Evolutionary conservation across 2,888 invertebrate genomes (phyloP).

Genomic region (Alloplasta piceator): DNA sequence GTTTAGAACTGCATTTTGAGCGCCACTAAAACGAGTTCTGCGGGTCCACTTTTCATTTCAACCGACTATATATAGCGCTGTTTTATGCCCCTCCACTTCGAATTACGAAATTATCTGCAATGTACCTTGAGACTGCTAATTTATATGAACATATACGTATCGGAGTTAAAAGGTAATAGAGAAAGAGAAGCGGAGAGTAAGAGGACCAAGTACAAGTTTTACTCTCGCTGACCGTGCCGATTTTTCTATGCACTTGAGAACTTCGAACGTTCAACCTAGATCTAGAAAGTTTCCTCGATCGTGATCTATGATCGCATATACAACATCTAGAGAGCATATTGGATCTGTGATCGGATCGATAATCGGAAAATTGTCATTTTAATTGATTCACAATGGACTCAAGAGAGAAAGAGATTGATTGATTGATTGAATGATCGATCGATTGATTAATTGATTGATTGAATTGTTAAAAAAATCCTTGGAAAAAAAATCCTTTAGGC

Average conservation of each 20-base stretch:
- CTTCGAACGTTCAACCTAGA: slow-evolving; percentile 57
- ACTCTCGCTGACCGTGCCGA: background rate
- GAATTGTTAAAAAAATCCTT: too few relatives aligned
- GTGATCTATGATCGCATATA: background rate
- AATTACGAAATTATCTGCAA: slow-evolving; percentile 56
- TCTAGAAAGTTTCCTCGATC: slow-evolving; percentile 46
- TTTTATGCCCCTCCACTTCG: background rate
- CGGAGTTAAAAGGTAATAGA: background rate
- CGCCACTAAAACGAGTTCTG: slow-evolving; percentile 52
- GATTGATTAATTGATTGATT: too few relatives aligned
- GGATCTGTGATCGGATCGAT: too few relatives aligned
- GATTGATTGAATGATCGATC: too few relatives aligned
- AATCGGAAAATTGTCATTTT: too few relatives aligned
- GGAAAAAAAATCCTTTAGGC: too few relatives aligned
- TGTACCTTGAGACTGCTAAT: slow-evolving; percentile 26
- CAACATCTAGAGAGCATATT: too few relatives aligned
- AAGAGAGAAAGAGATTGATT: too few relatives aligned
- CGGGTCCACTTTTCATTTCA: slow-evolving; percentile 57
- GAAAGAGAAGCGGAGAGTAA: background rate
- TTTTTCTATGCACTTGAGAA: slow-evolving; percentile 18
- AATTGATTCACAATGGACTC: too few relatives aligned
- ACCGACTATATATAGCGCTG: background rate
- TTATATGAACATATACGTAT: background rate
- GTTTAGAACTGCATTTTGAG: slow-evolving; percentile 44
- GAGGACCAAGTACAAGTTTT: background rate